A percentile compares a stretch with the other conserved stretches of the same genome.
Conservation (phyloP, 1,140 invertebrate genomes). For the Ceratosolen fusciceps region DNA sequence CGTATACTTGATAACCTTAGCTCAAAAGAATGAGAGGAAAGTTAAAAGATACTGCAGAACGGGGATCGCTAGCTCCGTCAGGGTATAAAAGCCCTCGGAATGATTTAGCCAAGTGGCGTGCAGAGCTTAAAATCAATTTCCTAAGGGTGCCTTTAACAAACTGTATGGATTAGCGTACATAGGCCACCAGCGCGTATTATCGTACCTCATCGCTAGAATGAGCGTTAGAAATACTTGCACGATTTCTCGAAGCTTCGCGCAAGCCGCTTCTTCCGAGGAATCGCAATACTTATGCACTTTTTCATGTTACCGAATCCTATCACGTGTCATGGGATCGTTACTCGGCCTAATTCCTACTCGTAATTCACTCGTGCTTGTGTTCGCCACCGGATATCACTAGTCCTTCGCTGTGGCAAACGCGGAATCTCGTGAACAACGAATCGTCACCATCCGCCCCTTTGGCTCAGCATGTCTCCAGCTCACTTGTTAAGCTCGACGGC, state of each 20-base stretch:
- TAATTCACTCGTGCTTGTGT: conserved; percentile 22
- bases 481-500: conserved; percentile 29
- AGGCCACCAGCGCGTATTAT: background rate
- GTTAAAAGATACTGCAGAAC: no score
- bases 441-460: no score
- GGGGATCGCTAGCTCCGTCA: no score
- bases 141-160: background rate
- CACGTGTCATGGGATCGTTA: conserved; percentile 37
- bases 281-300: conserved; percentile 25
- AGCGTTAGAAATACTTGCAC: background rate
- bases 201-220: background rate
- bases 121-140: conserved; percentile 10
- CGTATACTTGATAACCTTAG: no score
- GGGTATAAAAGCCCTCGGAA: no score
- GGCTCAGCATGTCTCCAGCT: conserved; percentile 41
- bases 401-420: conserved; percentile 29
- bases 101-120: conserved; percentile 24
- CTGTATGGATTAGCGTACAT: background rate
- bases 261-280: background rate
- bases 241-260: no score
- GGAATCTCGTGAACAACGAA: conserved; percentile 11
- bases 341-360: conserved; percentile 41
- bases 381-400: background rate
- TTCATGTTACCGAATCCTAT: conserved; percentile 21
- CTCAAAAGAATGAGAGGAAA: no score